Evolutionary conservation across 2,888 invertebrate genomes (phyloP), one percentile per base, ranked within the genome.

Genomic region (Lasioglossum zephyrum): DNA sequence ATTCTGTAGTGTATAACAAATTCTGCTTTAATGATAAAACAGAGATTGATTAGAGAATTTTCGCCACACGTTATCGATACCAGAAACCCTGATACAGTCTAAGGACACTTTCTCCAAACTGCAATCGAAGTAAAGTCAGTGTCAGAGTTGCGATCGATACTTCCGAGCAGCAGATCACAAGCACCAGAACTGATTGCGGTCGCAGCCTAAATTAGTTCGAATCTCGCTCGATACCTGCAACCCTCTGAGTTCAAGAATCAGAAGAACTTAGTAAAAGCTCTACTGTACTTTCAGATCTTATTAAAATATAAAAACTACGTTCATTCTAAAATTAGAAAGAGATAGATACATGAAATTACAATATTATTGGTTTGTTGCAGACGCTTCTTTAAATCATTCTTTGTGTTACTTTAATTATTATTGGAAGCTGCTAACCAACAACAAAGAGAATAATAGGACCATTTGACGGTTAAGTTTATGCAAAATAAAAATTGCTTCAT

Each of bases 81-180:
- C 70, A 41, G 39, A n/a, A 41, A 70, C 13, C 69, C 69, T 11
- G 41, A 26, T 16, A 13, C 74, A 63, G 63, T 60, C 60, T 44
- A 49, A 49, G 81, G 81, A 57, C 72, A 44, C 70, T 22, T 75
- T 83, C 39, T 83, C 44, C 44, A 13, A 75, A 81, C 81, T 76
- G 75, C 82, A 41, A 76, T 83, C 81, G 81, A 76, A 83, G 82
- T 75, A 63, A 83, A 83, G 75, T 81, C 81, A 82, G 82, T 74
- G 82, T 80, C 82, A 83, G n/a, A 57, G 81, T 76, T 49, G 81
- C 72, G 81, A 81, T 81, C 81, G 82, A 83, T 83, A 83, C 70
- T 26, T 36, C 49, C 53, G 31, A 79, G 39, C 39, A 39, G 69
- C 39, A 22, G n/a, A 83, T 83, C 70, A 47, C 75, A 18, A 57